A percentile compares a stretch with the other conserved stretches of the same genome.
These are phyloP conservation scores for Papilio machaon DNA, from an alignment of 1,140 invertebrate species.

Conservation along the genomic window DNA sequence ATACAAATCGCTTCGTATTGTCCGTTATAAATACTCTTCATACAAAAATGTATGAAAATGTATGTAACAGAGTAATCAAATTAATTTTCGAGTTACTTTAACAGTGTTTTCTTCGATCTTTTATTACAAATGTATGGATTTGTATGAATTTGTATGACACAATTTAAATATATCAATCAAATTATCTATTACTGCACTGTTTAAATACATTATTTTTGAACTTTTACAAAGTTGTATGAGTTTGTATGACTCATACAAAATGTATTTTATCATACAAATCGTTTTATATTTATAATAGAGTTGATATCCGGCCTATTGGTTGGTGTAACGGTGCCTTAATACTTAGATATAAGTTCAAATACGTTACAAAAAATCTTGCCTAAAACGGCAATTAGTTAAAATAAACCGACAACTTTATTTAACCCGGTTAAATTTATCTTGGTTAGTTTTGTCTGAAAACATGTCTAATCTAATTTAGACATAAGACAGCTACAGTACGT, in stretches of 20 bases:
- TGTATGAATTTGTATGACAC: background rate
- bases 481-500: no score
- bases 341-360: constrained; percentile 21
- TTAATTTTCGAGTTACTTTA: no score
- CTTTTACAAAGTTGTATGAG: background rate
- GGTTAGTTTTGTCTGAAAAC: no score
- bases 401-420: no score
- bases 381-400: no score
- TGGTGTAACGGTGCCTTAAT: constrained; percentile 16
- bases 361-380: constrained; percentile 12
- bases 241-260: background rate
- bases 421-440: no score
- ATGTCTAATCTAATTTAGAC: no score
- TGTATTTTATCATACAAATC: background rate
- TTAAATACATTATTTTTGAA: background rate
- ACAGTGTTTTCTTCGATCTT: background rate
- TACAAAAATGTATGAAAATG: background rate
- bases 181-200: background rate
- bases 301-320: constrained; percentile 5
- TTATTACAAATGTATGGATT: background rate
- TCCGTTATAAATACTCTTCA: background rate
- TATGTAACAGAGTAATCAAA: no score
- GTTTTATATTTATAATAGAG: background rate
- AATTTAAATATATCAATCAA: background rate
- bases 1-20: background rate